Percentiles rank a stretch among this genome's conserved stretches.
phyloP scores from a whole-genome alignment of 2,888 invertebrate genomes.

The Ctenicera cuprea region DNA sequence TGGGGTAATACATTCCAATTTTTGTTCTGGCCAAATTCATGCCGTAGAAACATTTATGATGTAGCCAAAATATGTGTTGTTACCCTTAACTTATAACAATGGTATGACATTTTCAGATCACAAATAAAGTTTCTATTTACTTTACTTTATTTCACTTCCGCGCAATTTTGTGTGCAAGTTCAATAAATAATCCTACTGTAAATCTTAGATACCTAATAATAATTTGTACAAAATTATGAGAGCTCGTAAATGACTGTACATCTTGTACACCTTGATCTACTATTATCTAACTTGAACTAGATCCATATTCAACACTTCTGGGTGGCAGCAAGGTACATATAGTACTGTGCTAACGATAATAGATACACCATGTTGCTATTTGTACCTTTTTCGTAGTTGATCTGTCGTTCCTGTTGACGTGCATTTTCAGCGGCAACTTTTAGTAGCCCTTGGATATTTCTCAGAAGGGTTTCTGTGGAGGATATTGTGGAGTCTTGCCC shows the following conservation, averaged over 20 bases:
- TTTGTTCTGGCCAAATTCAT: too few species aligned
- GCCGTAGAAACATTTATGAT: too few species aligned
- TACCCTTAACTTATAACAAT: not conserved
- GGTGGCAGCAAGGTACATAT: conserved; percentile 72
- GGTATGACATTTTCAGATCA: too few species aligned
- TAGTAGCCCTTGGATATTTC: conserved; percentile 96
- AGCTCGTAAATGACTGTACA: conserved; percentile 38
- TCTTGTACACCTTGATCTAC: conserved; percentile 27
- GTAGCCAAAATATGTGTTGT: not conserved
- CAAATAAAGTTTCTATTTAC: too few species aligned
- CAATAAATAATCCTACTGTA: not conserved
- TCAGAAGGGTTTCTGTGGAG: conserved; percentile 93
- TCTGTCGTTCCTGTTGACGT: conserved; percentile 95
- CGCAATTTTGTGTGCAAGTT: not conserved
- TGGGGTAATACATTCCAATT: too few species aligned
- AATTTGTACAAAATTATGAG: conserved; percentile 46
- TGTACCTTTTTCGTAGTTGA: conserved; percentile 97
- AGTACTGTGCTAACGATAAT: conserved; percentile 72
- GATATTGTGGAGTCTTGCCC: conserved; percentile 80
- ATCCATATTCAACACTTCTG: conserved; percentile 69
- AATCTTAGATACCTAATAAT: not conserved
- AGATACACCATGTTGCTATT: conserved; percentile 74
- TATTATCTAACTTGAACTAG: conserved; percentile 35
- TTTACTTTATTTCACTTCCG: not conserved
- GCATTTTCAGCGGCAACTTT: conserved; percentile 99